Percentiles rank a stretch among this genome's conserved stretches.
phyloP scores from a whole-genome alignment of 2,113 vertebrate species.

The Passer montanus region DNA sequence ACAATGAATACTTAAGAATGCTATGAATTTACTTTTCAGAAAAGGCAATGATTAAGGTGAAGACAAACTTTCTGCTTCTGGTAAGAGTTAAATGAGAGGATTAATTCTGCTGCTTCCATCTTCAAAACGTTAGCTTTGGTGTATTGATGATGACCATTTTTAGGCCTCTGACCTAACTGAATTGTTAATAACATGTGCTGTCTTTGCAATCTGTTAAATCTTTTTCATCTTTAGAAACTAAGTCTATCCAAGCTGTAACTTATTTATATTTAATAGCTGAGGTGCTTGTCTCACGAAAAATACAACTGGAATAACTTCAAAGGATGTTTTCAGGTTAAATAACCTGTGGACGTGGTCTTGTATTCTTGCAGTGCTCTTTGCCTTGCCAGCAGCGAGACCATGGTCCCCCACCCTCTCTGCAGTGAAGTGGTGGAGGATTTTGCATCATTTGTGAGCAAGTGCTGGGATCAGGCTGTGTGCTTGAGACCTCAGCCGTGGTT shows the following conservation, averaged over 20 bases:
- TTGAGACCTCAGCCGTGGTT: rapidly evolving
- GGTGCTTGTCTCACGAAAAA: background rate
- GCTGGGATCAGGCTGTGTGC: rapidly evolving
- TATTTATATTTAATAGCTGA: background rate
- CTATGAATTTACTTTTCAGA: background rate
- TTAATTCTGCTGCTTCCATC: background rate
- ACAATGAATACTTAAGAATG: background rate
- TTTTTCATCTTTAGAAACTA: background rate
- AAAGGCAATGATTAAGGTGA: background rate
- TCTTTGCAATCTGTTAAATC: background rate
- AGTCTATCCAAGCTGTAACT: background rate
- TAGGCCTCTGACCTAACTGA: background rate
- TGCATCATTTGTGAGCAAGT: rapidly evolving
- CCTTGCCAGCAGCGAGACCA: rapidly evolving
- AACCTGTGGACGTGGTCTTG: too few species aligned
- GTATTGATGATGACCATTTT: background rate
- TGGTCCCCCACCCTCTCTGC: background rate
- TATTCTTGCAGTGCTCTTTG: rapidly evolving
- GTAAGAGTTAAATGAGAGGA: background rate
- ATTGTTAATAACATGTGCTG: background rate
- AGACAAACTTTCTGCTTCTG: background rate
- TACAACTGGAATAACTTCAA: background rate
- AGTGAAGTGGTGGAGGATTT: background rate
- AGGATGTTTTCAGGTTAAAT: background rate
- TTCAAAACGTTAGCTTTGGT: background rate